These are phyloP conservation scores for Thamnophis elegans DNA, from an alignment of 2,797 vertebrate genomes.

Conservation along the genomic window DNA sequence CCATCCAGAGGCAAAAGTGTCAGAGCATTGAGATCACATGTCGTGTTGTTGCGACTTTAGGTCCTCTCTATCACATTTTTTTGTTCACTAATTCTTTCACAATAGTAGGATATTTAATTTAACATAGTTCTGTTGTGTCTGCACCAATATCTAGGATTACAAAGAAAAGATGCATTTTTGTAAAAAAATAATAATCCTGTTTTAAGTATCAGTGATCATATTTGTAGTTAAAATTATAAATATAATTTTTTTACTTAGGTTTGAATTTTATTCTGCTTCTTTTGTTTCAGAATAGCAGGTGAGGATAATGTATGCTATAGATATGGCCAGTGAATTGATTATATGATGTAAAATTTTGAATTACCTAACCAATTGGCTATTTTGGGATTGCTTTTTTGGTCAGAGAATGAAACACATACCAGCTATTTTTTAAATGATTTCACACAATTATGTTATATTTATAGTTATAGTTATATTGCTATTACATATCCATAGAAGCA, in stretches of 20 bases:
- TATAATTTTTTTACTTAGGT: neutral
- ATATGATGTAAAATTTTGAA: neutral
- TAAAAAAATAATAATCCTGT: neutral
- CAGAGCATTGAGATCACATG: too few species aligned
- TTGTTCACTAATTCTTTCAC: neutral
- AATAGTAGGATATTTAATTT: conserved; percentile 20
- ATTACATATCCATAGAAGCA: neutral
- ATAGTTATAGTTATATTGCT: neutral
- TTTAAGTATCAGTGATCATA: neutral
- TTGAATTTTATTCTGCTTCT: neutral
- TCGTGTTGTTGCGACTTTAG: too few species aligned
- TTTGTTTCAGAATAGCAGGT: neutral
- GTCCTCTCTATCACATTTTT: neutral
- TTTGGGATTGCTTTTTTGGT: neutral
- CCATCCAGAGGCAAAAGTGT: too few species aligned
- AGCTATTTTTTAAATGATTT: neutral
- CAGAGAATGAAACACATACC: neutral
- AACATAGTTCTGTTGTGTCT: neutral
- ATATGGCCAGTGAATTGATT: too few species aligned
- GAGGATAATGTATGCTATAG: too few species aligned
- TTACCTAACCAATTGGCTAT: neutral
- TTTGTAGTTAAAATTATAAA: neutral
- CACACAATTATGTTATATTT: neutral
- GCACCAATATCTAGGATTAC: neutral
- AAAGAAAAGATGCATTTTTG: neutral